Base-by-base conservation (phyloP, 2,888 invertebrate species). In the Branchipolynoe longqiensis region DNA sequence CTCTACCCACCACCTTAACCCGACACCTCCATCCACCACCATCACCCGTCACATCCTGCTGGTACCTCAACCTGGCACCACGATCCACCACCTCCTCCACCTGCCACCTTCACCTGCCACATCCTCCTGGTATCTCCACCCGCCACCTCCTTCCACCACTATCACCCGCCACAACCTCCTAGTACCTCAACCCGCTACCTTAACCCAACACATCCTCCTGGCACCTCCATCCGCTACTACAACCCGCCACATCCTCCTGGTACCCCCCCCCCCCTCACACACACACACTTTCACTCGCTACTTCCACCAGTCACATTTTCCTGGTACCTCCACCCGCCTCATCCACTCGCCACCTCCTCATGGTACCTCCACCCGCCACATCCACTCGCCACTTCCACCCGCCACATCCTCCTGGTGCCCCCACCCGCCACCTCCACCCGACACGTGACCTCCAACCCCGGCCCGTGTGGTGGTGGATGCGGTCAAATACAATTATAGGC, bases 281-380 rank as follows among this genome's bases (percentile, higher is more conserved):
- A 22, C 56, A 12, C 25, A 4, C n/a, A n/a, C n/a, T n/a, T n/a
- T n/a, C n/a, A 3, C 22, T 25, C 18, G 25, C 56, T 1, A 2
- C 12, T 25, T 14, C 56, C 18, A 22, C 25, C 56, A n/a, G n/a
- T 56, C 56, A 56, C 22, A 22, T 12, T 22, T 56, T 25, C 25
- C 31, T 62, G 62, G 62, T 62, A 62, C n/a, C 69, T 36, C 69
- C 33, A 38, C 36, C 38, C 69, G n/a, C 33, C 8, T 22, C 64
- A n/a, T 58, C 4, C 12, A 14, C 4, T 25, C 22, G 4, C 58
- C 25, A n/a, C 4, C 8, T 48, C 48, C 8, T 18, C 48, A 12
- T 48, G n/a, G n/a, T n/a, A n/a, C 56, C 56, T 25, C n/a, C 56
- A 22, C 56, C 22, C 25, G 56, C 56, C 22, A 22, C 18, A n/a